phyloP scores from a whole-genome alignment of 2,113 vertebrate genomes.

The Lucifuga dentata region DNA sequence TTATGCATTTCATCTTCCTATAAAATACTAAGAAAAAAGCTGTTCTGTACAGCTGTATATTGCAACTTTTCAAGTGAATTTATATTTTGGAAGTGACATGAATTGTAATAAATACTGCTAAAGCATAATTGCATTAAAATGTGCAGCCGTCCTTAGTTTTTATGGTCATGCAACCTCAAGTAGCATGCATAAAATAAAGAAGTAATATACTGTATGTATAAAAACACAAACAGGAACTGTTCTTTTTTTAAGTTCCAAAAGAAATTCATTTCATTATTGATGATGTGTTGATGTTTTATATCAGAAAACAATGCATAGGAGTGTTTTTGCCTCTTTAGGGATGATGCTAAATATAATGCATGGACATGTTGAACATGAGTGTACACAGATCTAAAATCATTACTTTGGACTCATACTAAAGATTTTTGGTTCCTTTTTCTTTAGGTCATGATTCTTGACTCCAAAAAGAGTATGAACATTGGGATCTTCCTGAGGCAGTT shows the following conservation, averaged over 20 bases:
- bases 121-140: no score
- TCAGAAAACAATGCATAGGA: not conserved
- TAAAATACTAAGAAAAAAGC: no score
- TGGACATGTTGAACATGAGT: not conserved
- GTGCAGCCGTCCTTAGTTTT: not conserved
- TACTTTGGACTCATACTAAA: not conserved
- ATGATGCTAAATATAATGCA: not conserved
- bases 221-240: conserved; percentile 34
- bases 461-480: conserved; percentile 84
- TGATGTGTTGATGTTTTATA: conserved; percentile 42
- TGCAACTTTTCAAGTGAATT: no score
- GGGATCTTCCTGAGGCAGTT: conserved; percentile 83
- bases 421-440: conserved; percentile 14
- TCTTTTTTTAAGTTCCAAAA: conserved; percentile 22
- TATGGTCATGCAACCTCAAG: not conserved
- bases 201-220: no score
- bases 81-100: no score
- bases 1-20: no score
- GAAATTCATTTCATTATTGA: not conserved
- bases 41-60: no score
- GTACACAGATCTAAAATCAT: not conserved
- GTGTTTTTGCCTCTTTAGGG: conserved; percentile 44
- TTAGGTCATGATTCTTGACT: conserved; percentile 81
- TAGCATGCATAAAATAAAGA: conserved; percentile 14
- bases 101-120: no score